A percentile compares a stretch with the other conserved stretches of the same genome.
phyloP scores from a whole-genome alignment of 2,113 vertebrate genomes.

The Ammodytes dubius region DNA sequence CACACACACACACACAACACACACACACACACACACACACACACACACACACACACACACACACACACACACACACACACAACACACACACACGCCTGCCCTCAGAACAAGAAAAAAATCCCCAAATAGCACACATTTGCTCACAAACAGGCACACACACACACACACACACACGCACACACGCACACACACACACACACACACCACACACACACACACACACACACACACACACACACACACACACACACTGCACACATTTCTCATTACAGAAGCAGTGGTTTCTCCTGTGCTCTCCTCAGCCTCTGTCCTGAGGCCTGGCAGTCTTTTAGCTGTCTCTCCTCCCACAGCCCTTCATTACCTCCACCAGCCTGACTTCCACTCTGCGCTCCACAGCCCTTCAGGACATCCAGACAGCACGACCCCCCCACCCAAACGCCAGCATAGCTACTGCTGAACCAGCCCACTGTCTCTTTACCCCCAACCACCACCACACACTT shows the following conservation, averaged over 20 bases:
- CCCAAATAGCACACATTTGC: not conserved
- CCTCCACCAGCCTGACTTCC: constrained; percentile 41
- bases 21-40: constrained; percentile 23
- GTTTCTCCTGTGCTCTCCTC: constrained; percentile 28
- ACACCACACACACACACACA: not conserved
- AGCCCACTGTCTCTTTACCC: constrained; percentile 28
- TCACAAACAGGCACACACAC: not conserved
- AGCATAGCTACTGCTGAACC: constrained; percentile 20
- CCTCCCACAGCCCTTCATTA: constrained; percentile 25
- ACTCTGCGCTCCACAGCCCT: constrained; percentile 27
- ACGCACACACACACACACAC: constrained; percentile 4
- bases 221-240: not conserved
- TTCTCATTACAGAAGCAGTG: constrained; percentile 33
- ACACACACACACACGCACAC: constrained; percentile 1
- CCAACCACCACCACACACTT: constrained; percentile 41
- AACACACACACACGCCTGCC: constrained; percentile 16
- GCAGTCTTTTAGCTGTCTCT: constrained; percentile 32
- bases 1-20: constrained; percentile 1
- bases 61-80: constrained; percentile 22
- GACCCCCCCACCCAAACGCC: constrained; percentile 18
- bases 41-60: constrained; percentile 14
- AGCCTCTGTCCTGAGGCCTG: constrained; percentile 51
- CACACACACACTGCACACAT: not conserved
- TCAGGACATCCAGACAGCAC: constrained; percentile 32
- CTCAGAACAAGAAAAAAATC: constrained; percentile 25